Base-by-base conservation (phyloP, 2,113 vertebrate species). In the Rana temporaria region DNA sequence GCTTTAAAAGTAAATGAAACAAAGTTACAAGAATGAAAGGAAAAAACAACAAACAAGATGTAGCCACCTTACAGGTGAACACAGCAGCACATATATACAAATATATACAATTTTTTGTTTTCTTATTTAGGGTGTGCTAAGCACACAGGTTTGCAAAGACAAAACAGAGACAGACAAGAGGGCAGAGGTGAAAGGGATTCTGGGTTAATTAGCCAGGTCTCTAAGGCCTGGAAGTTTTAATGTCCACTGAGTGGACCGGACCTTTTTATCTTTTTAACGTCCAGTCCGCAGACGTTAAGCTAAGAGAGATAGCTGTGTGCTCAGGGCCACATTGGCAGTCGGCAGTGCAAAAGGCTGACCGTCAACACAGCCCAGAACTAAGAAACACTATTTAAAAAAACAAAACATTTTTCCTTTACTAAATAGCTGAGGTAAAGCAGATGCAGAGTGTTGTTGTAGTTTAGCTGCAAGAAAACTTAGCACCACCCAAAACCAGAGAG, bases 211-310 rank as follows among this genome's bases (percentile, higher is more conserved):
- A 82, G 80, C 80, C 80, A 82, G 80, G 80, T 56, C 70, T 82
- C 62, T 48, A 22, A 82, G 70, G 71, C 71, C 80, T 82, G 80
- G 62, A 82, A 56, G 42, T 55, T 82, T 82, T 82, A 82, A 67
- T 66, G 80, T 82, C 80, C 80, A 82, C 80, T 82, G 70, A 73
- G 80, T 82, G 62, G 80, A 82, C 80, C 80, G 70, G 80, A 75
- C 70, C 80, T 57, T 57, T 82, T 82, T 82, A 48, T 12, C 80
- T 82, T 82, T 75, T 74, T 74, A 82, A 82, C 80, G 80, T 72
- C 62, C 62, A 74, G 80, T 82, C 80, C 80, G 80, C 70, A 74
- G 71, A 82, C 80, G 80, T 82, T 75, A 75, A 74, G 52, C 80
- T 75, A 82, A 82, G 59, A 72, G 79, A 81, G n/a, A 81, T 73